Evolutionary conservation across 2,797 vertebrate genomes (phyloP).

Genomic region (Leptatherina wallacei): DNA sequence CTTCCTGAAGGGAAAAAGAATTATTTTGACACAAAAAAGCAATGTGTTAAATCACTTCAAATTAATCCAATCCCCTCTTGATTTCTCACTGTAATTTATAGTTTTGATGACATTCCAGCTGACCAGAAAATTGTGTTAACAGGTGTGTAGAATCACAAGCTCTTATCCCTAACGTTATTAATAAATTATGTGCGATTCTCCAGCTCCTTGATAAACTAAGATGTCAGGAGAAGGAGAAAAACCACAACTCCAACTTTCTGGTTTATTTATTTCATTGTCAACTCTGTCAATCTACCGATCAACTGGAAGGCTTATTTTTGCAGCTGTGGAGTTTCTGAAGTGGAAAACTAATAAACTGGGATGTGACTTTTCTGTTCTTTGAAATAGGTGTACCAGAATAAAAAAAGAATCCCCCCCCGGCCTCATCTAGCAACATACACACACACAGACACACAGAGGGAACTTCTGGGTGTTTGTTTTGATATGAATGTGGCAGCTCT

Average conservation of each 20-base stretch:
- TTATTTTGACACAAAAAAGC: background rate
- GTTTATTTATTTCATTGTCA: background rate
- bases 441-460: background rate
- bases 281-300: background rate
- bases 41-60: background rate
- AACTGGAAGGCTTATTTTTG: background rate
- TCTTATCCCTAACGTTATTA: background rate
- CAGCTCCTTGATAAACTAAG: background rate
- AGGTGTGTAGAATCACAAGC: slow-evolving; percentile 13
- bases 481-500: slow-evolving; percentile 20
- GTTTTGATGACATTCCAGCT: background rate
- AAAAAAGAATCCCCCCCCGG: background rate
- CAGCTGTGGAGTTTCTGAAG: background rate
- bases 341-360: background rate
- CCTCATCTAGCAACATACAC: background rate
- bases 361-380: background rate
- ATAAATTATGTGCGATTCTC: background rate
- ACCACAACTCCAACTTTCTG: background rate
- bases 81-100: slow-evolving; percentile 5
- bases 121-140: background rate
- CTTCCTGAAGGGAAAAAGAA: background rate
- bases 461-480: slow-evolving; percentile 32
- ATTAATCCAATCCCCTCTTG: background rate
- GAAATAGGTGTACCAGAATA: background rate
- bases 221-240: background rate